A percentile compares a stretch with the other conserved stretches of the same genome.
Conservation (phyloP, 2,888 invertebrate genomes). For the Volucella zonaria region DNA sequence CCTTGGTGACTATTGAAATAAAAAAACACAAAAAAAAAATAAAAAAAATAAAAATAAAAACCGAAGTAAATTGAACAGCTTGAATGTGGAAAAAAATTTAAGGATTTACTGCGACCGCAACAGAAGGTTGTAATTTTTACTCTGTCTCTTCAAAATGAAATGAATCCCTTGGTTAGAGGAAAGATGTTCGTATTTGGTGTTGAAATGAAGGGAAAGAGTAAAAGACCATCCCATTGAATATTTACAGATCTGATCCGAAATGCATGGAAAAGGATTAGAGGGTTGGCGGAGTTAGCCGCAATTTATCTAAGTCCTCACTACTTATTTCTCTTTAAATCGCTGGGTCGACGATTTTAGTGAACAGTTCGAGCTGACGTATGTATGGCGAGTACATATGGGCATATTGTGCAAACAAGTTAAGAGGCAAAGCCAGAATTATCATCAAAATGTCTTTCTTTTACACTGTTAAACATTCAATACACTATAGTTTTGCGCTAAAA, state of each 20-base stretch:
- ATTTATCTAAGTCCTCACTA: conserved; percentile 54
- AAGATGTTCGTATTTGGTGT: conserved; percentile 16
- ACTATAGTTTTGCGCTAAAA: too few relatives aligned
- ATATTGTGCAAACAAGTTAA: too few relatives aligned
- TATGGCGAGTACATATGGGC: too few relatives aligned
- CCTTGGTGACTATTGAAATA: conserved; percentile 59
- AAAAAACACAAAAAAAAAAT: conserved; percentile 8
- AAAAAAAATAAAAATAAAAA: conserved; percentile 20
- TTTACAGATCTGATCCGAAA: conserved; percentile 45
- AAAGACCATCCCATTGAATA: conserved; percentile 63
- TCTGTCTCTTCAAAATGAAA: conserved; percentile 19
- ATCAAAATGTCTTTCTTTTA: too few relatives aligned
- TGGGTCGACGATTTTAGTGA: conserved; percentile 13
- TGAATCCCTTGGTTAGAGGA: conserved; percentile 24
- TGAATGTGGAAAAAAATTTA: conserved; percentile 25
- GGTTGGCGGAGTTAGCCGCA: not conserved
- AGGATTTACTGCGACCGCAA: conserved; percentile 62
- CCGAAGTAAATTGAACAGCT: too few relatives aligned
- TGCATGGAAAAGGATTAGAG: conserved; percentile 59
- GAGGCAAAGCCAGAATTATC: too few relatives aligned
- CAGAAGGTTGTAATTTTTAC: conserved; percentile 46
- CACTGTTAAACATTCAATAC: too few relatives aligned
- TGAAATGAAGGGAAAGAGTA: not conserved
- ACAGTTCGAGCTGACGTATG: too few relatives aligned
- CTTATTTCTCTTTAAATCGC: conserved; percentile 54